phyloP scores from a whole-genome alignment of 2,888 invertebrate species.

The Carpatolechia fugitivella region DNA sequence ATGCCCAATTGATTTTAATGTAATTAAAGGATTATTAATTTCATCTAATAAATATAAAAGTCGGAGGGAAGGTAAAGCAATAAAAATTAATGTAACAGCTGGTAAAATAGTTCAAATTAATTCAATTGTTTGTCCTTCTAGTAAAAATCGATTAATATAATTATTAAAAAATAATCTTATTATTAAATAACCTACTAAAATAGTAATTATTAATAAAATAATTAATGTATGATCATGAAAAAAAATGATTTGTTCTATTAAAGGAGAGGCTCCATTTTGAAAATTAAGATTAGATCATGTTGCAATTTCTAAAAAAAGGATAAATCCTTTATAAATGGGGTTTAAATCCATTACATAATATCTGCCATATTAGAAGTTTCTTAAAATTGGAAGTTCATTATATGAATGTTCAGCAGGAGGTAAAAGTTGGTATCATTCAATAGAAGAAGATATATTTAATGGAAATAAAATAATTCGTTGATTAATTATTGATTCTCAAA shows the following conservation, averaged over 20 bases:
- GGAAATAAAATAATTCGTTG: conserved; percentile 72
- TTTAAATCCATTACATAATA: conserved; percentile 81
- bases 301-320: conserved; percentile 82
- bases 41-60: conserved; percentile 81
- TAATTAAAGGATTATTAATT: conserved; percentile 77
- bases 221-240: conserved; percentile 82
- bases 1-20: conserved; percentile 82
- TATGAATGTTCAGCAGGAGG: conserved; percentile 81
- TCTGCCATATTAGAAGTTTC: conserved; percentile 81
- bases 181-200: conserved; percentile 79
- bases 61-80: conserved; percentile 80
- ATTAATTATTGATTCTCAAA: conserved; percentile 80
- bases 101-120: conserved; percentile 82
- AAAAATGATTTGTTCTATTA: conserved; percentile 83
- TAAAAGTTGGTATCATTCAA: conserved; percentile 80
- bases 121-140: conserved; percentile 82
- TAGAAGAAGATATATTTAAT: conserved; percentile 74
- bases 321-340: conserved; percentile 81
- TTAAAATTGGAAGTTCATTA: conserved; percentile 78
- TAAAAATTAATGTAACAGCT: conserved; percentile 80
- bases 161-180: conserved; percentile 76
- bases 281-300: conserved; percentile 78
- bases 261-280: conserved; percentile 80
- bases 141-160: conserved; percentile 76
- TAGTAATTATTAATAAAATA: conserved; percentile 81